Evolutionary conservation across 2,888 invertebrate species (phyloP).

Genomic region (Keiferia lycopersicella): DNA sequence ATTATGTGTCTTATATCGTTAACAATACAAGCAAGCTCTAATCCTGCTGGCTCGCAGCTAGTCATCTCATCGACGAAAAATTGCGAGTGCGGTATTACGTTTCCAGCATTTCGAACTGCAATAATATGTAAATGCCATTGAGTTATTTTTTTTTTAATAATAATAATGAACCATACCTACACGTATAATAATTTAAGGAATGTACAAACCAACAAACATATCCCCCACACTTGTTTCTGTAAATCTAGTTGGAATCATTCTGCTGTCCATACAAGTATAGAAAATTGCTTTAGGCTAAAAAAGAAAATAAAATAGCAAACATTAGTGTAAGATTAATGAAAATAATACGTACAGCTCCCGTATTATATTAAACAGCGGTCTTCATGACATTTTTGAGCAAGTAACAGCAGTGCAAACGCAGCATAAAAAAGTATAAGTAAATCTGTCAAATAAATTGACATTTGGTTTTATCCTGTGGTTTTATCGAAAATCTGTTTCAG

Average conservation of each 20-base stretch:
- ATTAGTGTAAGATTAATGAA: slow-evolving; percentile 1
- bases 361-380: no score
- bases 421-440: background rate
- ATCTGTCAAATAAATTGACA: background rate
- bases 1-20: slow-evolving; percentile 96
- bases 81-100: slow-evolving; percentile 95
- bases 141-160: slow-evolving; percentile 13
- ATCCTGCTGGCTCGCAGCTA: slow-evolving; percentile 96
- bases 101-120: slow-evolving; percentile 97
- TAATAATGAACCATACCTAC: background rate
- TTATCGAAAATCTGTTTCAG: background rate
- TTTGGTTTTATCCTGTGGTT: slow-evolving; percentile 20
- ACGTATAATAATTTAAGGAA: background rate
- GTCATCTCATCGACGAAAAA: slow-evolving; percentile 93
- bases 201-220: slow-evolving; percentile 94
- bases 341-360: no score
- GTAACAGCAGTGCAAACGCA: slow-evolving; percentile 1
- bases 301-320: no score
- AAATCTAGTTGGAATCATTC: slow-evolving; percentile 97
- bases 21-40: slow-evolving; percentile 96
- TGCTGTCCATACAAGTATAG: slow-evolving; percentile 98
- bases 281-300: slow-evolving; percentile 97
- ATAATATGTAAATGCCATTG: background rate
- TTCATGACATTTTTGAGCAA: background rate
- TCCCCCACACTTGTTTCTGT: slow-evolving; percentile 98